Evolutionary conservation across 1,140 invertebrate species (phyloP), one percentile per base, ranked within the genome.

Genomic region (Chironomus tepperi): DNA sequence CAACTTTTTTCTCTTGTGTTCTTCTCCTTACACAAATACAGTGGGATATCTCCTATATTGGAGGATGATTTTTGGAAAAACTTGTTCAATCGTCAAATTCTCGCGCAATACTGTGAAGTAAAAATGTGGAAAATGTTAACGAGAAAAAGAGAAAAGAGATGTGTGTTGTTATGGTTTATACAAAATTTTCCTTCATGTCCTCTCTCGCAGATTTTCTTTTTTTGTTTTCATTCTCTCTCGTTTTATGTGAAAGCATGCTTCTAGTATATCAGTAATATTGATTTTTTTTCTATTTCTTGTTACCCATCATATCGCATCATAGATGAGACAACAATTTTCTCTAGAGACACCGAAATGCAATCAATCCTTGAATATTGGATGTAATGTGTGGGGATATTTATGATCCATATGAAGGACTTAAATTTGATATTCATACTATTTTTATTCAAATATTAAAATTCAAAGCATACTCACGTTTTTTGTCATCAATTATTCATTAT

Each of bases 21-120:
- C 24, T 34, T 34, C 24, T 34, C 24, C 24, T 57, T 15, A 15
- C 47, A 57, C 47, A 57, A 57, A 57, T 57, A 57, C n/a, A 57
- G n/a, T 12, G 47, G n/a, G 47, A 57, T 57, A n/a, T 57, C 47
- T 57, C 47, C 24, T 2, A 34, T 34, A 34, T 34, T 34, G 24
- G 47, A 57, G 12, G 5, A 57, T 57, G 12, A n/a, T 12, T 12
- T 57, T 57, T 57, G 47, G 47, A n/a, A 5, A 47, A 57, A 57
- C 47, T 57, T 57, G 12, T 57, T n/a, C 47, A 57, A 57, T 57
- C 47, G 47, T 57, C n/a, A n/a, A 57, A 57, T 57, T 57, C 47
- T 57, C 47, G 47, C 47, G 47, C 47, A 57, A 57, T 57, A 57
- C 47, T 57, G 47, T 57, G 47, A n/a, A 57, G n/a, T 57, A n/a